Percentiles rank a stretch among this genome's conserved stretches.
These are phyloP conservation scores for Enhydra lutris DNA, from an alignment of 2,113 vertebrate species.

Conservation along the genomic window DNA sequence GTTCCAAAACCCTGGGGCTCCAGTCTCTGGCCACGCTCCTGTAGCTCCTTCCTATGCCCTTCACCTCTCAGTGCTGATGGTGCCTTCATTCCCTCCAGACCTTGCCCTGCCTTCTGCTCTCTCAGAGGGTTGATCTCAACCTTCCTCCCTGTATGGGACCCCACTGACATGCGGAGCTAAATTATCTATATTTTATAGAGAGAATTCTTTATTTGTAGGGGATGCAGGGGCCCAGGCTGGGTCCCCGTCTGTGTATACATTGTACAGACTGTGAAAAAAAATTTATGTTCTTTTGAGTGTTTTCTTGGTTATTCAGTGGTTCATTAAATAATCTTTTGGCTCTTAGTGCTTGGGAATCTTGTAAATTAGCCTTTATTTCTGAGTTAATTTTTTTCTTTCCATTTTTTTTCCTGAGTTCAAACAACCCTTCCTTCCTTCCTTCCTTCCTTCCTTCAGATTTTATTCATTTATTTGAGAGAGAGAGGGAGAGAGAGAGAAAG, in stretches of 20 bases:
- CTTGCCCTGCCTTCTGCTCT: not conserved
- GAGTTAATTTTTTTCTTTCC: not conserved
- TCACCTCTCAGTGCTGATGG: not conserved
- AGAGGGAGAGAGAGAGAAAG: not conserved
- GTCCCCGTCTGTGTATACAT: slow-evolving; percentile 69
- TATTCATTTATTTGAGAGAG: not conserved
- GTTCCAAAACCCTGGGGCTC: not conserved
- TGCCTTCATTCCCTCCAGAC: not conserved
- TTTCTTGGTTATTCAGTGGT: not conserved
- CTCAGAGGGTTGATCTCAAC: not conserved
- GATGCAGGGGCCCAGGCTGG: not conserved
- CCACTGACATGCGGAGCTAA: slow-evolving; percentile 53
- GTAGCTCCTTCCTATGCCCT: not conserved
- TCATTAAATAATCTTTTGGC: not conserved
- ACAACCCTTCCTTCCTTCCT: not conserved
- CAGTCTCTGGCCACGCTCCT: slow-evolving; percentile 3
- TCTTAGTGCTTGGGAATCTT: not conserved
- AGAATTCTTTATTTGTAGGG: slow-evolving; percentile 71
- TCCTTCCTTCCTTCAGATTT: not conserved
- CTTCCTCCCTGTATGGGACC: not conserved
- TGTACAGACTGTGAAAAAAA: slow-evolving; percentile 64
- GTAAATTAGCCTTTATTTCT: not conserved
- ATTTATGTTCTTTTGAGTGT: not conserved
- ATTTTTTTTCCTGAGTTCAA: not conserved
- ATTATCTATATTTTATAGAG: slow-evolving; percentile 78